Conservation (phyloP, 1,140 invertebrate species). For the Bombus superbus region DNA sequence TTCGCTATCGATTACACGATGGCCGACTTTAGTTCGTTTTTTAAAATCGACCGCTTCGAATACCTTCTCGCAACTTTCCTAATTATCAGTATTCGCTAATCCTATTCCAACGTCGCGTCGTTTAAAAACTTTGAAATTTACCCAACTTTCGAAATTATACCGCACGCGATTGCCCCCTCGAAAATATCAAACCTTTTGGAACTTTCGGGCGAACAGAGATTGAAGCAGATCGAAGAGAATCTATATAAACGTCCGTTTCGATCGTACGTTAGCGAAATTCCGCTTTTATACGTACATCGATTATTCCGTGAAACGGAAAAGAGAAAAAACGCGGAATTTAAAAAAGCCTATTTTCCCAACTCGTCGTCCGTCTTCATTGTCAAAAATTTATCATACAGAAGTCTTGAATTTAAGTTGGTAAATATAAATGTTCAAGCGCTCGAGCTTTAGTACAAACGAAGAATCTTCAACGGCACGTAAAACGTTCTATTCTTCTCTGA, state of each 20-base stretch:
- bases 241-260: background rate
- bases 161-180: background rate
- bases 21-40: background rate
- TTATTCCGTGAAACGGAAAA: background rate
- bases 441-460: no score
- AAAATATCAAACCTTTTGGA: background rate
- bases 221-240: background rate
- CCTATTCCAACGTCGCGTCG: background rate
- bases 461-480: no score
- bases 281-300: background rate
- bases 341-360: background rate
- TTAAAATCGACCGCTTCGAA: background rate
- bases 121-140: background rate
- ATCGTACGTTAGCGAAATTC: background rate
- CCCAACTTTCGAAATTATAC: constrained; percentile 1
- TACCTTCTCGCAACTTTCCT: constrained; percentile 6
- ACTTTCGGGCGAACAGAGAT: background rate
- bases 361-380: background rate
- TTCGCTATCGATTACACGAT: background rate
- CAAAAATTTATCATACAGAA: background rate
- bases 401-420: background rate
- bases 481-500: no score
- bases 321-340: background rate
- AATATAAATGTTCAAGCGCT: background rate
- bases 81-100: constrained; percentile 11